phyloP scores from a whole-genome alignment of 2,797 vertebrate species.

The Periophthalmus magnuspinnatus region DNA sequence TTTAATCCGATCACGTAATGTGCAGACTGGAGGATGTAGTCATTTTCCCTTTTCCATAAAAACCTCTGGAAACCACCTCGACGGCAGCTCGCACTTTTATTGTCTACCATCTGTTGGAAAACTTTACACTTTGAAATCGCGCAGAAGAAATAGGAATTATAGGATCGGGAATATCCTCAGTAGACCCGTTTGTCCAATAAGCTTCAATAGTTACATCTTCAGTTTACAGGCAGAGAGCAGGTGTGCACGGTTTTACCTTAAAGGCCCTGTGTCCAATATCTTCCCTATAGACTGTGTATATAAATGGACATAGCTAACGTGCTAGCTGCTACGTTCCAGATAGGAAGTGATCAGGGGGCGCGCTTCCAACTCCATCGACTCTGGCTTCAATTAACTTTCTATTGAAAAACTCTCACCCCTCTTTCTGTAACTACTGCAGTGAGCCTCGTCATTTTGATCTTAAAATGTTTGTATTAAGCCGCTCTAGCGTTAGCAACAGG shows the following conservation, averaged over 20 bases:
- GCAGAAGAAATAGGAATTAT: slow-evolving; percentile 32
- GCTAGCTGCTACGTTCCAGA: too few species aligned
- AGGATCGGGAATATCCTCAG: slow-evolving; percentile 50
- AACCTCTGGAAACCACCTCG: slow-evolving; percentile 55
- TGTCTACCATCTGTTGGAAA: slow-evolving; percentile 70
- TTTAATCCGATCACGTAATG: slow-evolving; percentile 39
- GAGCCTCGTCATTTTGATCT: too few species aligned
- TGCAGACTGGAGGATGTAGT: slow-evolving; percentile 30
- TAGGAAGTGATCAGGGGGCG: too few species aligned
- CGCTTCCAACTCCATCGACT: too few species aligned
- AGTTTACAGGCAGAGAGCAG: slow-evolving; percentile 46
- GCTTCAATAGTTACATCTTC: slow-evolving; percentile 58
- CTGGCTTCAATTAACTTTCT: too few species aligned
- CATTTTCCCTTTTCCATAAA: slow-evolving; percentile 37
- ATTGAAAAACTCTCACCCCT: too few species aligned
- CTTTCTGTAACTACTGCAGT: too few species aligned
- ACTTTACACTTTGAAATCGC: slow-evolving; percentile 61
- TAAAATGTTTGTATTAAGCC: too few species aligned
- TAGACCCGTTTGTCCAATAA: slow-evolving; percentile 63
- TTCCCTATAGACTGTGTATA: too few species aligned
- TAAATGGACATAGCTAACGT: too few species aligned
- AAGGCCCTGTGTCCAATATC: too few species aligned
- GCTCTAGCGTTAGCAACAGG: too few species aligned
- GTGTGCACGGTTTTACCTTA: slow-evolving; percentile 50
- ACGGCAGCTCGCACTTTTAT: slow-evolving; percentile 59